Evolutionary conservation across 2,113 vertebrate genomes (phyloP).

Genomic region (Neomonachus schauinslandi): DNA sequence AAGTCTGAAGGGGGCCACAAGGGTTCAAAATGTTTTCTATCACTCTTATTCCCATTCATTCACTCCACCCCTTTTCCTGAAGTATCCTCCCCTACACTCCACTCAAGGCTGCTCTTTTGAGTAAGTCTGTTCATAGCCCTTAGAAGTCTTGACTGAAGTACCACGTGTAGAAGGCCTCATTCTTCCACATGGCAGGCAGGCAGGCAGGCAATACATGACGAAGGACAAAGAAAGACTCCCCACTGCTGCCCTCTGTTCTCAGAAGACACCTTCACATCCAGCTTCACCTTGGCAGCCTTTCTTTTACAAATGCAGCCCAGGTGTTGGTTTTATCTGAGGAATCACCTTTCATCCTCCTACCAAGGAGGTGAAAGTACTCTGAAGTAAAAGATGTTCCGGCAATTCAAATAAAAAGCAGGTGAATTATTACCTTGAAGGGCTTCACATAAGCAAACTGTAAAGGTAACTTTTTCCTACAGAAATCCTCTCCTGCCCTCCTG

Average conservation of each 20-base stretch:
- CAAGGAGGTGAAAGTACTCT: neutral
- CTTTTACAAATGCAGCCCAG: neutral
- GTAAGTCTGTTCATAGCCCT: neutral
- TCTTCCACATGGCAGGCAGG: neutral
- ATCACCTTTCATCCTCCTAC: neutral
- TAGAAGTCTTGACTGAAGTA: slow-evolving; percentile 9
- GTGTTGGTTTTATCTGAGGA: neutral
- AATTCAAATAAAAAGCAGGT: neutral
- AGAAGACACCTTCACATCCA: neutral
- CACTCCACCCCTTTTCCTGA: neutral
- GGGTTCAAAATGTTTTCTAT: neutral
- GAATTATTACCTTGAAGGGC: neutral
- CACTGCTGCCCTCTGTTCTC: neutral
- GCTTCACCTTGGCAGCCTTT: neutral
- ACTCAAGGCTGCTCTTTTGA: neutral
- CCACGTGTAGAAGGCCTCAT: neutral
- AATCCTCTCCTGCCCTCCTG: neutral
- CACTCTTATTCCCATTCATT: neutral
- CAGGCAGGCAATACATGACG: neutral
- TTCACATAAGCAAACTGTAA: neutral
- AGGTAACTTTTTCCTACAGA: neutral
- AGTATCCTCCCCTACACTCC: neutral
- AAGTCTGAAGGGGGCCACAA: neutral
- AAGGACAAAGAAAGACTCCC: neutral
- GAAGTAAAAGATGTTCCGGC: neutral